These are phyloP conservation scores for Orchesella flavescens DNA, from an alignment of 2,888 invertebrate species.

Conservation along the genomic window DNA sequence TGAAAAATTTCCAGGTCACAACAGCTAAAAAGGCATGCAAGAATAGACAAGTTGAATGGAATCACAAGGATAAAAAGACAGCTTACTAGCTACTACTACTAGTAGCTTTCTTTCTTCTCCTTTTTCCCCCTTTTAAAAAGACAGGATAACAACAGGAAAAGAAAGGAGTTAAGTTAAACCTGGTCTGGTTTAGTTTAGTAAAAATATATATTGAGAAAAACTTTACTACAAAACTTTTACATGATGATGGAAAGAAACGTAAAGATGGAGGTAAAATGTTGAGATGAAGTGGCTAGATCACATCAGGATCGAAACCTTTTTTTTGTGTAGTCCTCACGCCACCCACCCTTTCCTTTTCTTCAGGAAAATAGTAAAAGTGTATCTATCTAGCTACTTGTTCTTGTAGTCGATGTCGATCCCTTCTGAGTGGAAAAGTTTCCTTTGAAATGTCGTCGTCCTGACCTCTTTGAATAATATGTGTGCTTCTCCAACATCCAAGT, in stretches of 20 bases:
- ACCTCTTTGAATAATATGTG: conserved; percentile 62
- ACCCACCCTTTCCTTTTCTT: conserved; percentile 4
- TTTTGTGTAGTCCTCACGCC: not conserved
- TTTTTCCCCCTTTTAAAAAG: conserved; percentile 6
- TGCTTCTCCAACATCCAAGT: conserved; percentile 19
- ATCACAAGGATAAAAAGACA: conserved; percentile 24
- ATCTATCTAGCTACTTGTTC: no score
- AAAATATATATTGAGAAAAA: no score
- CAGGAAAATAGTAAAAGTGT: no score
- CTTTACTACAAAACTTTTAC: not conserved
- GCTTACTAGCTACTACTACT: conserved; percentile 36
- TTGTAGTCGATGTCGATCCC: not conserved
- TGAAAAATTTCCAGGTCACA: conserved; percentile 64
- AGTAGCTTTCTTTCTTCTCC: not conserved
- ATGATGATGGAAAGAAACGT: no score
- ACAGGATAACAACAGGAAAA: not conserved
- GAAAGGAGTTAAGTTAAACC: no score
- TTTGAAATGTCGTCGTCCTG: conserved; percentile 57
- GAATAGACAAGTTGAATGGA: conserved; percentile 37
- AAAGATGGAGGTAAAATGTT: not conserved
- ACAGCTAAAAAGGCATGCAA: conserved; percentile 22
- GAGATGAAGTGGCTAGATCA: no score
- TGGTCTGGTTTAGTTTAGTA: no score
- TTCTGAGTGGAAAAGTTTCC: conserved; percentile 45
- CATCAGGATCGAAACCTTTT: not conserved